Evolutionary conservation across 2,888 invertebrate genomes (phyloP).

Genomic region (Cantharis flavilabris): DNA sequence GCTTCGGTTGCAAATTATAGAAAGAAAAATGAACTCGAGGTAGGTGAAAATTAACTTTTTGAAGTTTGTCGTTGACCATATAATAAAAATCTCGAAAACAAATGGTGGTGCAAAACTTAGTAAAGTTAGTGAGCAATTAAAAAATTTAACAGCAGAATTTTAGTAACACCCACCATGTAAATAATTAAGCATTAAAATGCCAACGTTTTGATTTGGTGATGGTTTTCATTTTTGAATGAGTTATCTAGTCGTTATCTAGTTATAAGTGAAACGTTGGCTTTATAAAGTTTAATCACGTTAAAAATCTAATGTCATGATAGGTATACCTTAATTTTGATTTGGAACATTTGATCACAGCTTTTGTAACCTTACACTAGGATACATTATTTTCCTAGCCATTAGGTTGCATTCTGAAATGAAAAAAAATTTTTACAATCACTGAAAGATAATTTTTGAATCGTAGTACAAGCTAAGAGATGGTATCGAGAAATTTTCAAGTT

Average conservation of each 20-base stretch:
- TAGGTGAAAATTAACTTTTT: neutral
- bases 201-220: neutral
- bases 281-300: slow-evolving; percentile 3
- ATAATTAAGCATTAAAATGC: neutral
- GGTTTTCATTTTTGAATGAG: neutral
- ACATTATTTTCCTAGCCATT: slow-evolving; percentile 41
- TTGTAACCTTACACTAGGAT: slow-evolving; percentile 21
- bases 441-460: neutral
- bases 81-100: neutral
- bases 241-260: neutral
- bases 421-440: slow-evolving; percentile 5
- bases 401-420: slow-evolving; percentile 44
- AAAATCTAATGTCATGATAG: slow-evolving; percentile 3
- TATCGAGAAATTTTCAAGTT: neutral
- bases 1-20: too few relatives aligned
- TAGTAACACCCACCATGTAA: slow-evolving; percentile 6
- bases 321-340: slow-evolving; percentile 32
- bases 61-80: neutral
- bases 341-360: slow-evolving; percentile 32
- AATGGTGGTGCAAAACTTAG: neutral
- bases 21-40: too few relatives aligned
- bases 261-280: neutral
- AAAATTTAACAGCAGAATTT: slow-evolving; percentile 1
- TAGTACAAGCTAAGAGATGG: neutral
- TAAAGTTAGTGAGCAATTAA: neutral